Conservation (phyloP, 37 sponge, comb jelly and placozoan species). For the Bolinopsis microptera region DNA sequence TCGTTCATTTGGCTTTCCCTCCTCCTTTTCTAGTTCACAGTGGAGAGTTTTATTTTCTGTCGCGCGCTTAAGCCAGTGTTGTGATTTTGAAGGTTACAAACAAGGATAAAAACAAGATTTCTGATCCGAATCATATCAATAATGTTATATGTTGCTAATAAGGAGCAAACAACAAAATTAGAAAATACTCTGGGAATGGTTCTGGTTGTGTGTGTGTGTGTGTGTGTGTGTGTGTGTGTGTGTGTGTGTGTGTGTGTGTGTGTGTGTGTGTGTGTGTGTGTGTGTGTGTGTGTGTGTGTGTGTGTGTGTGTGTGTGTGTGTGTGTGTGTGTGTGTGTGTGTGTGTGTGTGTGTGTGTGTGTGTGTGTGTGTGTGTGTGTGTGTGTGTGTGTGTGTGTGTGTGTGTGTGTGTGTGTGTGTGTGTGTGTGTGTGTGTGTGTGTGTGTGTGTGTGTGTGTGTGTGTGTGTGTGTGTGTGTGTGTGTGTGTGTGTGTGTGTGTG, state of each 20-base stretch:
- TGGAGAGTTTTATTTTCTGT: too few relatives aligned
- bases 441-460: slow-evolving; percentile 69
- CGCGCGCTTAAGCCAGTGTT: too few relatives aligned
- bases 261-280: slow-evolving; percentile 69
- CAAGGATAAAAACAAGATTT: too few relatives aligned
- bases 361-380: slow-evolving; percentile 69
- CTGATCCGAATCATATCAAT: too few relatives aligned
- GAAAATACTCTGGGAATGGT: slow-evolving; percentile 23
- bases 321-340: slow-evolving; percentile 70
- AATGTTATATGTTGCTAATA: too few relatives aligned
- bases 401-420: slow-evolving; percentile 69
- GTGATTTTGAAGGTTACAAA: too few relatives aligned
- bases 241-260: slow-evolving; percentile 72
- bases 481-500: slow-evolving; percentile 69
- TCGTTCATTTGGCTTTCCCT: too few relatives aligned
- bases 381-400: slow-evolving; percentile 69
- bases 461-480: slow-evolving; percentile 69
- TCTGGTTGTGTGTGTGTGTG: slow-evolving; percentile 68
- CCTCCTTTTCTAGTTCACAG: too few relatives aligned
- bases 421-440: slow-evolving; percentile 69
- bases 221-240: slow-evolving; percentile 70
- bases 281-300: slow-evolving; percentile 68
- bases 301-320: slow-evolving; percentile 69
- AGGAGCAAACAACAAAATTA: too few relatives aligned
- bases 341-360: slow-evolving; percentile 69